Evolutionary conservation across 2,797 vertebrate genomes (phyloP).

Genomic region (Myotis pilosus): DNA sequence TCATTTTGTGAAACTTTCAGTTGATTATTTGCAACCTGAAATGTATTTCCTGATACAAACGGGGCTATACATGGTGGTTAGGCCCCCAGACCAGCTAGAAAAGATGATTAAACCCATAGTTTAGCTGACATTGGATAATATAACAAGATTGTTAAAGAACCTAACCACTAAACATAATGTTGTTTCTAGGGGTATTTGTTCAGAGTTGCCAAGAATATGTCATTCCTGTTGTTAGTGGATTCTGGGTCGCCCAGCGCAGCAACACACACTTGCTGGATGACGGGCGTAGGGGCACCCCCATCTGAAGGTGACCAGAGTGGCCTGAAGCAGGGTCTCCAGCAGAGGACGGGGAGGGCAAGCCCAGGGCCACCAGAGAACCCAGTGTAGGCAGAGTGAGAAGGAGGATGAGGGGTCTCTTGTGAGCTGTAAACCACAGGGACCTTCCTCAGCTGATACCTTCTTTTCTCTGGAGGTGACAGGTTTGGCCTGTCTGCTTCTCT

Average conservation of each 20-base stretch:
- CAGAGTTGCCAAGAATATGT: background rate
- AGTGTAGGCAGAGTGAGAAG: background rate
- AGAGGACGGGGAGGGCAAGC: background rate
- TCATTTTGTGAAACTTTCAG: background rate
- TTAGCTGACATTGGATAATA: background rate
- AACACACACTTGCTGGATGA: background rate
- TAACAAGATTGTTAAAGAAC: background rate
- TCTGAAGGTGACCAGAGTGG: background rate
- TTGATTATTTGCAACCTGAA: background rate
- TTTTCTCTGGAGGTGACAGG: background rate
- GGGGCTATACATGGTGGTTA: background rate
- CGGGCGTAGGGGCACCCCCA: background rate
- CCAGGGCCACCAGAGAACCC: background rate
- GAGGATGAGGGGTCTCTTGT: background rate
- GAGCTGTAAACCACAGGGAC: background rate
- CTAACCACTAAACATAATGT: background rate
- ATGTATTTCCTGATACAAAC: background rate
- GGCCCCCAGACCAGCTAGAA: background rate
- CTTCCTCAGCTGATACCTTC: background rate
- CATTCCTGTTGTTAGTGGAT: background rate
- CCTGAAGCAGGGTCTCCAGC: background rate
- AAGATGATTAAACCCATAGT: background rate
- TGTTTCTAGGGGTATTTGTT: background rate
- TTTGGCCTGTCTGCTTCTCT: background rate
- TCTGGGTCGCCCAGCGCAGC: background rate